Conservation (phyloP, 2,113 vertebrate species). For the Illadopsis cleaveri region DNA sequence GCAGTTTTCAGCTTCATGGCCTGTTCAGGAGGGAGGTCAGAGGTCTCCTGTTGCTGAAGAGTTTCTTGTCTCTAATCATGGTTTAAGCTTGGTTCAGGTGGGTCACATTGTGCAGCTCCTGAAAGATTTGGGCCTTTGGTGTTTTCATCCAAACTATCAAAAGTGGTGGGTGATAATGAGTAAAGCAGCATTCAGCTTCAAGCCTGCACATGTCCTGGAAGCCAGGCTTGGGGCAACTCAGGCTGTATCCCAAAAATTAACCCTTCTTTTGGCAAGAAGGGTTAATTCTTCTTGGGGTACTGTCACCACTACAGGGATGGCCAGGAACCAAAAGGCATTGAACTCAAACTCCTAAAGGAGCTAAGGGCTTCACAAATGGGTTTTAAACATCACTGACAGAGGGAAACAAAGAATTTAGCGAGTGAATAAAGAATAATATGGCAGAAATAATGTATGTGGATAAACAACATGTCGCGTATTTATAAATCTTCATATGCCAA, state of each 20-base stretch:
- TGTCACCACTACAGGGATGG: not conserved
- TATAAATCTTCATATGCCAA: not conserved
- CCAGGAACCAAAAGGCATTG: not conserved
- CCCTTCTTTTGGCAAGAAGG: not conserved
- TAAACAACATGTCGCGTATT: fast-evolving
- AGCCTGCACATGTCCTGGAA: not conserved
- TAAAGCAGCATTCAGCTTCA: not conserved
- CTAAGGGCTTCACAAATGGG: not conserved
- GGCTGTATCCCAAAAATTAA: not conserved
- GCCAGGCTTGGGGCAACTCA: not conserved
- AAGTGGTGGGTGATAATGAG: not conserved
- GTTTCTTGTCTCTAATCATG: not conserved
- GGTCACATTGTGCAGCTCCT: not conserved
- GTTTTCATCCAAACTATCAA: not conserved
- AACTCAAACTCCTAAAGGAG: not conserved
- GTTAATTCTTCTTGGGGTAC: not conserved
- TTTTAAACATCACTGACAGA: not conserved
- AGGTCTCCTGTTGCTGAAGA: not conserved
- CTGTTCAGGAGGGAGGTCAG: not conserved
- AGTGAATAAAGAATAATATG: not conserved
- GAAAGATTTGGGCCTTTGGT: not conserved
- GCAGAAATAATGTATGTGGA: not conserved
- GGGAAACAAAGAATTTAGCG: not conserved
- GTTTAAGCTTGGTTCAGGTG: not conserved
- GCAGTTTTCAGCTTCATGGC: not conserved